Conservation (phyloP, 2,888 invertebrate species). For the Terebella lapidaria region DNA sequence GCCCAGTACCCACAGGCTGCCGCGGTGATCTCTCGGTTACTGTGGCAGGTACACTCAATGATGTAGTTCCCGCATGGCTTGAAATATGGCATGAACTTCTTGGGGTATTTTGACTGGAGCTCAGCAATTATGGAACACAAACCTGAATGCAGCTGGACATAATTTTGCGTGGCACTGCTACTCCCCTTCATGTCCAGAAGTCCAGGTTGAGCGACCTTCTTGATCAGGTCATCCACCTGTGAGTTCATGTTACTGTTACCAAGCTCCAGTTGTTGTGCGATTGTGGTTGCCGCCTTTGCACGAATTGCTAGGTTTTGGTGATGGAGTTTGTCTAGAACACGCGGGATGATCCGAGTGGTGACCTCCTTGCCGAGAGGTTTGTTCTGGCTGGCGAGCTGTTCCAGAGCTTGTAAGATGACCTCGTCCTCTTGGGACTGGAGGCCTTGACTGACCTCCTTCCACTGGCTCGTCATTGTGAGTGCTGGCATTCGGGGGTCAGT, state of each 20-base stretch:
- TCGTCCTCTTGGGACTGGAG: conserved; percentile 12
- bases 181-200: conserved; percentile 1
- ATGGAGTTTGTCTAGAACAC: background rate
- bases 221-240: background rate
- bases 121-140: background rate
- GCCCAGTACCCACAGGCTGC: conserved; percentile 24
- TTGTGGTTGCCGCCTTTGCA: background rate
- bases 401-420: conserved; percentile 4
- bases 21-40: conserved; percentile 1
- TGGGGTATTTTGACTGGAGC: background rate
- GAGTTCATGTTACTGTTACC: background rate
- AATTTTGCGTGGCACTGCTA: background rate
- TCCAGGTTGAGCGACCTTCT: background rate
- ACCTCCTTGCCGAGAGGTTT: background rate
- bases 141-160: background rate
- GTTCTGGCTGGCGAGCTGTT: background rate
- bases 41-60: background rate
- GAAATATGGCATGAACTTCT: background rate
- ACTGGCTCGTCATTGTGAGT: conserved; percentile 2
- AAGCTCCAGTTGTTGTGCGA: background rate
- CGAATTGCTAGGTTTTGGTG: background rate
- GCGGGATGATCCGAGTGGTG: background rate
- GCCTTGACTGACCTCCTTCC: conserved; percentile 9
- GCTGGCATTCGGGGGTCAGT: too few species aligned
- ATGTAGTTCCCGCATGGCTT: background rate